Conservation (phyloP, 2,797 vertebrate genomes). For the Lithobates pipiens region DNA sequence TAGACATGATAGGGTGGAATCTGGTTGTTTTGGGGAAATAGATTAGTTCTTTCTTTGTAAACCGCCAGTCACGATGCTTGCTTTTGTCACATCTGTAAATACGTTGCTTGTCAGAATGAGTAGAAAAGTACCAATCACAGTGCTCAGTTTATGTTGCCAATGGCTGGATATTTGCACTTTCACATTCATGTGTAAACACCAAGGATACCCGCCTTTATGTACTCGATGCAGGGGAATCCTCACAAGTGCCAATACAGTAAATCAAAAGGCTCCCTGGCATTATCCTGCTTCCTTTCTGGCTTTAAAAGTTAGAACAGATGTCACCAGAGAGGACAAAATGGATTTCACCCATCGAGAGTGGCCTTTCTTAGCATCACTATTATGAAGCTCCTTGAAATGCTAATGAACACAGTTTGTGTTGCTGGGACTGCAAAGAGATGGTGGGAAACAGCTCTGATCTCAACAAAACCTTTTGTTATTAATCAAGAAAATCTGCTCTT, state of each 20-base stretch:
- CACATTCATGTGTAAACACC: constrained; percentile 70
- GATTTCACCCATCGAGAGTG: constrained; percentile 87
- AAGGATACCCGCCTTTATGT: constrained; percentile 71
- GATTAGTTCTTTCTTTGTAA: no score
- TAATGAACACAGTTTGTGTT: constrained; percentile 89
- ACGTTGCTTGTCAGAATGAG: constrained; percentile 20
- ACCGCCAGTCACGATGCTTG: neutral
- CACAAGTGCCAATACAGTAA: constrained; percentile 86
- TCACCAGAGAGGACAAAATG: constrained; percentile 92
- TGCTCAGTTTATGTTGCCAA: constrained; percentile 64
- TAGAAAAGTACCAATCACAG: constrained; percentile 14
- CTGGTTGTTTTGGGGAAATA: no score
- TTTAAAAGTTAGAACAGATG: constrained; percentile 94
- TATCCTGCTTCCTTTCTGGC: constrained; percentile 92
- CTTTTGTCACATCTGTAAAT: neutral
- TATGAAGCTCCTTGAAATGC: constrained; percentile 94
- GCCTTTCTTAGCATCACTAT: constrained; percentile 90
- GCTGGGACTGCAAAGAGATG: constrained; percentile 87
- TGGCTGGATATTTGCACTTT: constrained; percentile 68
- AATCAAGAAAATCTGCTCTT: constrained; percentile 84
- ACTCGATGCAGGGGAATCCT: constrained; percentile 66
- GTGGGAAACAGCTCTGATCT: constrained; percentile 85
- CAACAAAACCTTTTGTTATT: constrained; percentile 85
- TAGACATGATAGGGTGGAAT: no score
- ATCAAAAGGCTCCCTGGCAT: constrained; percentile 90